Evolutionary conservation across 2,888 invertebrate species (phyloP), one percentile per base, ranked within the genome.

Genomic region (Abrostola tripartita): DNA sequence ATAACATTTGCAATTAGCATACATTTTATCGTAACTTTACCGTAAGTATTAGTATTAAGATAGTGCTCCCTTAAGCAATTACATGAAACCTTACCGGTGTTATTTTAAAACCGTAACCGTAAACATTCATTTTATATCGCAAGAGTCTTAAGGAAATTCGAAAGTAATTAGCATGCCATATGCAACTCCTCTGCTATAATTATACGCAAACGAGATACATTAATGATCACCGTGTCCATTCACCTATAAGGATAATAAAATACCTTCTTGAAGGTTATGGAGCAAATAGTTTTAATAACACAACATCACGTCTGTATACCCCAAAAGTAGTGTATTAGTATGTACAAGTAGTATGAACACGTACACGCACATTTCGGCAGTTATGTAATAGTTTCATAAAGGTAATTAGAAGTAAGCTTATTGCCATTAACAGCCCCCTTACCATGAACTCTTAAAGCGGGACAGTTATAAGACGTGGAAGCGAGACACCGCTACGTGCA

Each of bases 141-240:
- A 49, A 61, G 40, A 52, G 51, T 61, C 64, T 60, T 62, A 61
- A 58, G 50, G 67, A 65, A 78, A 74, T 78, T 68, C 47, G 52
- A 62, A 61, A 71, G 73, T 65, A 77, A 78, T 77, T 78, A 77
- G 67, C 76, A 44, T 40, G 57, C 68, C 53, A 56, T 74, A 65
- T 65, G 50, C 66, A 76, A 66, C 66, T 76, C 67, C 57, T 62
- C 44, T 54, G 40, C 51, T 67, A 62, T 76, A 78, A 73, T 76
- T 77, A 73, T 73, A 54, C 63, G 63, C 51, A 65, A 75, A 70
- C 59, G 59, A 61, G 61, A 60, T 53, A 60, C 44, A 61, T 71
- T 71, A 57, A 68, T 71, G 64, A 53, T 61, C 50, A 12, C 53
- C 35, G 38, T 52, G 38, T 52, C 35, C 54, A 42, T 65, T 61